Evolutionary conservation across 1,140 invertebrate genomes (phyloP).

Genomic region (Melipona quadrifasciata): DNA sequence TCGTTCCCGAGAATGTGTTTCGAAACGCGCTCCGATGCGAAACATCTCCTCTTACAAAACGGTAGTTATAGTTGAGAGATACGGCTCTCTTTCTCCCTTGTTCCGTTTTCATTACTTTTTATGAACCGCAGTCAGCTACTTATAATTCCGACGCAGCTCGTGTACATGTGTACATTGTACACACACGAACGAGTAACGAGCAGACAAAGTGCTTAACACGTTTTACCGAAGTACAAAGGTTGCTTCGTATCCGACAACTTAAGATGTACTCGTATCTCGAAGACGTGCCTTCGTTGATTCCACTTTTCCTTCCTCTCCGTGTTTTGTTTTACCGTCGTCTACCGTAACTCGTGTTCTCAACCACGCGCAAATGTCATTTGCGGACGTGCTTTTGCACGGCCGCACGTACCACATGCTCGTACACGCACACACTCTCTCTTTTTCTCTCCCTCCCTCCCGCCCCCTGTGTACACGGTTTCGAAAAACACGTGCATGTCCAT

Average conservation of each 20-base stretch:
- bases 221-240: constrained; percentile 20
- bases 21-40: neutral
- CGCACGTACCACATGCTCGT: neutral
- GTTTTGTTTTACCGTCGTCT: constrained; percentile 42
- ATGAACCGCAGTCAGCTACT: neutral
- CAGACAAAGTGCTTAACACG: constrained; percentile 32
- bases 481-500: constrained; percentile 18
- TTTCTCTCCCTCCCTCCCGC: neutral
- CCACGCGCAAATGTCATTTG: constrained; percentile 63
- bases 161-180: neutral
- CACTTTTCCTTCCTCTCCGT: constrained; percentile 47
- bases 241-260: neutral
- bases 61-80: neutral
- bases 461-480: neutral
- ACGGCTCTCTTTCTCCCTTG: neutral
- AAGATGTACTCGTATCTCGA: constrained; percentile 25
- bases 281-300: constrained; percentile 51
- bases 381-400: constrained; percentile 56
- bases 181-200: constrained; percentile 9
- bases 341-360: constrained; percentile 44
- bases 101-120: neutral
- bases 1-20: neutral
- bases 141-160: neutral
- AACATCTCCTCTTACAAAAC: neutral
- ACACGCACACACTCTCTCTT: no score